A percentile compares a stretch with the other conserved stretches of the same genome.
Evolutionary conservation across 2,797 vertebrate genomes (phyloP).

Genomic region (Propithecus deckenii): DNA sequence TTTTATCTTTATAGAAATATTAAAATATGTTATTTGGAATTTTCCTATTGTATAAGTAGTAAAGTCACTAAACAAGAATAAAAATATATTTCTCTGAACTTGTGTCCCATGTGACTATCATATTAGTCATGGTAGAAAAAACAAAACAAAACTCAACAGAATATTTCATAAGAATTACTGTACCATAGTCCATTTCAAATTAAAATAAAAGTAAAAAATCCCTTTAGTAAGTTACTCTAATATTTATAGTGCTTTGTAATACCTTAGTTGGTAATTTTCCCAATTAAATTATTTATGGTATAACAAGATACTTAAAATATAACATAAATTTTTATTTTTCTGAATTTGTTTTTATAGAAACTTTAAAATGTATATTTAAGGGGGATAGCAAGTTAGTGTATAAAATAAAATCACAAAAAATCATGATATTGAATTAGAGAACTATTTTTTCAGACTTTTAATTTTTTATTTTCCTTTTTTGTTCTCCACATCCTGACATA

Average conservation of each 20-base stretch:
- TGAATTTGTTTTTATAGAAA: neutral
- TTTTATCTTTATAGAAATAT: neutral
- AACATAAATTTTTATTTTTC: neutral
- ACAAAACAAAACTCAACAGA: neutral
- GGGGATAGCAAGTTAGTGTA: neutral
- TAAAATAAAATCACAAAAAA: slow-evolving; percentile 15
- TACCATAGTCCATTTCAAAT: neutral
- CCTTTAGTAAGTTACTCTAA: neutral
- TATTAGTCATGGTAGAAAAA: neutral
- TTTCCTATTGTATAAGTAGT: neutral
- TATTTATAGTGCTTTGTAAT: neutral
- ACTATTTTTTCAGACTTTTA: neutral
- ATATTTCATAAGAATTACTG: neutral
- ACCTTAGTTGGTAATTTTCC: neutral
- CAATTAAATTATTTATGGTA: neutral
- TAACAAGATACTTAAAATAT: neutral
- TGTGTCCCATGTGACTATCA: neutral
- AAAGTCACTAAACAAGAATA: neutral
- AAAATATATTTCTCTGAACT: neutral
- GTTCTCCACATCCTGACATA: slow-evolving; percentile 36
- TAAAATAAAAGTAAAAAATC: neutral
- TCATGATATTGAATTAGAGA: neutral
- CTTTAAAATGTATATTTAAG: neutral
- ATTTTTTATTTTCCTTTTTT: slow-evolving; percentile 56
- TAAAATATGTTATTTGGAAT: neutral